A percentile compares a stretch with the other conserved stretches of the same genome.
phyloP scores from a whole-genome alignment of 2,888 invertebrate genomes.

The Bombylius discolor region DNA sequence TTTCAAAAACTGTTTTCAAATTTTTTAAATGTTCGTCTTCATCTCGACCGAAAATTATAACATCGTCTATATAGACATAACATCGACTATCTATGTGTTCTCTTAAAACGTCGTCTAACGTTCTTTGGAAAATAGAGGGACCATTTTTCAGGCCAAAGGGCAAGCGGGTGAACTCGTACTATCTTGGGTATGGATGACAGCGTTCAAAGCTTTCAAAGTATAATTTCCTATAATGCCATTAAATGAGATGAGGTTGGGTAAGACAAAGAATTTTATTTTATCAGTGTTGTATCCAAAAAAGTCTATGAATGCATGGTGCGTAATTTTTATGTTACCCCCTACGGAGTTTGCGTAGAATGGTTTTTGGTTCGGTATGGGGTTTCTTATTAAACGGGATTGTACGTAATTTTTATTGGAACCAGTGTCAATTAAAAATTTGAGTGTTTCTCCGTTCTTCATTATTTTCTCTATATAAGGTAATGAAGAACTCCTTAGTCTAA shows the following conservation, averaged over 20 bases:
- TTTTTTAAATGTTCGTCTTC: constrained; percentile 8
- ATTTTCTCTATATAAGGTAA: no score
- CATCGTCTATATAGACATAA: constrained; percentile 10
- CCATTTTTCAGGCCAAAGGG: constrained; percentile 9
- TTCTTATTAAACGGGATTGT: no score
- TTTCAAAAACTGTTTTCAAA: constrained; percentile 1
- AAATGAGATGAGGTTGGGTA: constrained; percentile 6
- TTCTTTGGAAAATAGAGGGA: constrained; percentile 8
- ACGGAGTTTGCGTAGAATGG: constrained; percentile 12
- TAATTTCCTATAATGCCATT: constrained; percentile 10
- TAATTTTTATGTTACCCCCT: constrained; percentile 10
- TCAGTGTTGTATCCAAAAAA: constrained; percentile 1
- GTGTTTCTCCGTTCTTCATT: no score
- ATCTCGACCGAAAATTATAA: constrained; percentile 5
- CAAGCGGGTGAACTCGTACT: constrained; percentile 7
- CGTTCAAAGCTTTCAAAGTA: constrained; percentile 4
- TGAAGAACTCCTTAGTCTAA: no score
- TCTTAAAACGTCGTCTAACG: constrained; percentile 5
- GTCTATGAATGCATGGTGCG: constrained; percentile 7
- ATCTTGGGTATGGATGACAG: constrained; percentile 4
- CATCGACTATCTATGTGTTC: constrained; percentile 7
- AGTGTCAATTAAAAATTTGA: no score
- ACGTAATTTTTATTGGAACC: no score
- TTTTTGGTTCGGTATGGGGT: no score
- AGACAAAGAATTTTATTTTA: constrained; percentile 10